Evolutionary conservation across 2,888 invertebrate genomes (phyloP), one percentile per base, ranked within the genome.

Genomic region (Malachius bipustulatus): DNA sequence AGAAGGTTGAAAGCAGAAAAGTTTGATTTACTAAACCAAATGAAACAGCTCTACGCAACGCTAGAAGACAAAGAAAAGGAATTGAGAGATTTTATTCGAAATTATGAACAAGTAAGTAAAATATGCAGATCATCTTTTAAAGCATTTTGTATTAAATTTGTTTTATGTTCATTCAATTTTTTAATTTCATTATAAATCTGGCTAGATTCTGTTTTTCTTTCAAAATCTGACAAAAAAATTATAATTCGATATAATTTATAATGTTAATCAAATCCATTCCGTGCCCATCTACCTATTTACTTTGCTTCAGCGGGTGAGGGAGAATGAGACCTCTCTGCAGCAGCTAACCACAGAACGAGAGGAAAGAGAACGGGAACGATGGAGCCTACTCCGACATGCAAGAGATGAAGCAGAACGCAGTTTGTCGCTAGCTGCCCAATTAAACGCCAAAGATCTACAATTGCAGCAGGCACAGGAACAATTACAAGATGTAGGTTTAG

Each of bases 61-160:
- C 69, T 94, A 41, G 93, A 93, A 63, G 90, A 91, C 60, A 93
- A 93, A 65, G 93, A 94, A 59, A 82, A 84, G 52, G 91, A 93
- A 61, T 67, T 93, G 39, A 70, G 91, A 39, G 91, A 93, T 64
- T 93, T 93, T 58, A 91, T 94, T 55, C 73, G 90, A 48, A 90
- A 87, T 65, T 93, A 88, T 63, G 93, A 93, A 64, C 89, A 84
- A 75, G 82, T 82, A 64, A 60, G 61, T 52, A 31, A 29, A 34
- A 16, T 12, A 9, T 13, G 14, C 12, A 26, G 16, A 26, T 36
- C 14, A 34, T 35, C 14, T 14, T 31, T 16, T 8, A 34, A 14
- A 16, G 9, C 9, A 6, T 19, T 19, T 19, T 19, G 24, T 19
- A n/a, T n/a, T n/a, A n/a, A n/a, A n/a, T n/a, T n/a, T n/a, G n/a